Evolutionary conservation across 1,140 invertebrate genomes (phyloP), one percentile per base, ranked within the genome.

Genomic region (Chrysoperla carnea): DNA sequence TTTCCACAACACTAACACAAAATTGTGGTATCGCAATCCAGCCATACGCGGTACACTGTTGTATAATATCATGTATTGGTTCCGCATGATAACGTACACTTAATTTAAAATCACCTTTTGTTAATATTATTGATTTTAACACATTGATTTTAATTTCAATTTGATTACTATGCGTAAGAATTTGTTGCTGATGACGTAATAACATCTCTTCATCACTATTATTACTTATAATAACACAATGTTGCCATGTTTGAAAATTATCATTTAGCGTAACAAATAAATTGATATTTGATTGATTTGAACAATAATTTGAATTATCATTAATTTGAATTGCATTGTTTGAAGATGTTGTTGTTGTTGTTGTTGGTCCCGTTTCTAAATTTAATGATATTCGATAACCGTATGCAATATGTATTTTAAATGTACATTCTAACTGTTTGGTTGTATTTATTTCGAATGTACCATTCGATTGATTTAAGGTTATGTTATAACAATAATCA

Each of bases 401-500:
- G 52, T 73, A 76, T 1, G 76, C 74, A 39, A 77, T 51, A 45
- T 73, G 69, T 37, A 78, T 70, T 46, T 63, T 62, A 55, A 75
- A 77, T 12, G 71, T 72, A 52, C 76, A 78, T 37, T 66, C 58
- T 6, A 76, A 52, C 31, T 66, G 66, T 4, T 56, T 52, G 0
- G 62, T 61, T 6, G 71, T 68, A 42, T 66, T 61, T 41, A 76
- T 56, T 50, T 70, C 67, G 56, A 73, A 70, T 45, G 69, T 69
- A 48, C 69, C 72, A 58, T 74, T 75, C 43, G 61, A 63, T n/a
- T 57, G 58, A 36, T 66, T 63, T 41, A 75, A 63, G 5, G 72
- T 69, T 35, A 76, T 62, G 54, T 76, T 72, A 51, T 76, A 75
- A 46, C 75, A 78, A 51, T 71, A 69, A 56, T 76, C 73, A 23